A percentile compares a stretch with the other conserved stretches of the same genome.
Evolutionary conservation across 2,113 vertebrate species (phyloP).

Genomic region (Aplodontia rufa): DNA sequence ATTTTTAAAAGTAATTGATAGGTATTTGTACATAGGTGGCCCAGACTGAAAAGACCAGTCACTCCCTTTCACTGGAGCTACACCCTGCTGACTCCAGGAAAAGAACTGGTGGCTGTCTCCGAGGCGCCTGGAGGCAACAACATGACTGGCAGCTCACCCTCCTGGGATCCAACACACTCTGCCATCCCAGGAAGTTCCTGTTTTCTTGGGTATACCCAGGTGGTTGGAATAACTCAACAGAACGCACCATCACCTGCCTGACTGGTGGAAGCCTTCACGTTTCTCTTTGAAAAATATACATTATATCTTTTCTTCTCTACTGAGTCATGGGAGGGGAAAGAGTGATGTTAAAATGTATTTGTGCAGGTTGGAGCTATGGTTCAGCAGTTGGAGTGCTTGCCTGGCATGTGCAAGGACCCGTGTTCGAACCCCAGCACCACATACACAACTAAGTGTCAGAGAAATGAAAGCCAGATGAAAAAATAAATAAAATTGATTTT

Average conservation of each 20-base stretch:
- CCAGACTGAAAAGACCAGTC: background rate
- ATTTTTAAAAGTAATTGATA: background rate
- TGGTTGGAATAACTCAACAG: background rate
- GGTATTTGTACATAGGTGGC: background rate
- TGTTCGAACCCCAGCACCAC: too few relatives aligned
- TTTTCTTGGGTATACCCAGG: background rate
- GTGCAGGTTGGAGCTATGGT: too few relatives aligned
- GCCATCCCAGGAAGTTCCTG: background rate
- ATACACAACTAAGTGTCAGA: too few relatives aligned
- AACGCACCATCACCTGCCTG: background rate
- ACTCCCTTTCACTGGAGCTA: background rate
- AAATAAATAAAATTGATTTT: too few relatives aligned
- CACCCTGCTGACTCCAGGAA: background rate
- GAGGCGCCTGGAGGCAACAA: background rate
- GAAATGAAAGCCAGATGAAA: too few relatives aligned
- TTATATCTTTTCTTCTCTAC: background rate
- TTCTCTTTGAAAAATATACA: background rate
- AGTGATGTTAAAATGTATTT: background rate
- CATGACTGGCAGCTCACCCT: background rate
- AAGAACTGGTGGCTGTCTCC: background rate
- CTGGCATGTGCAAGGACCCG: too few relatives aligned
- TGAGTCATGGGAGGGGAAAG: background rate
- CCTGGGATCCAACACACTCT: background rate
- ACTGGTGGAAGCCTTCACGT: background rate
- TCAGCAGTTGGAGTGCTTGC: too few relatives aligned